phyloP scores from a whole-genome alignment of 2,113 vertebrate genomes.

The Colossoma macropomum region DNA sequence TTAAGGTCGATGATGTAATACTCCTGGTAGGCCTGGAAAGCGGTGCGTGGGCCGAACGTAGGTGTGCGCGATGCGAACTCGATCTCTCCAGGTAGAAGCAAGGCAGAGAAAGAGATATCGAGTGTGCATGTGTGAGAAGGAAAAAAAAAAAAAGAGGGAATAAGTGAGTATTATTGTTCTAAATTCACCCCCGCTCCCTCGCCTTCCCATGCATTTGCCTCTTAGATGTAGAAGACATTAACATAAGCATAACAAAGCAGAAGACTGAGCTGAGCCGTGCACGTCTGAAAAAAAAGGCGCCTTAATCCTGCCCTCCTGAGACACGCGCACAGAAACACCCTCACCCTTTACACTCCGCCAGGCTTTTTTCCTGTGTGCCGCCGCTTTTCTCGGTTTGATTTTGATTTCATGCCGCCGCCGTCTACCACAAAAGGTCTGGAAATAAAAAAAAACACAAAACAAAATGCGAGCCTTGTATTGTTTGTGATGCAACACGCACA shows the following conservation, averaged over 20 bases:
- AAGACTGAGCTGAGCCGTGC: slow-evolving; percentile 10
- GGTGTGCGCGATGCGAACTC: slow-evolving; percentile 44
- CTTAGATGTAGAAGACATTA: slow-evolving; percentile 31
- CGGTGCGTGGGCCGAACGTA: slow-evolving; percentile 37
- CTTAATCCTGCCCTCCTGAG: slow-evolving; percentile 15
- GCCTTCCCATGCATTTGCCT: slow-evolving; percentile 20
- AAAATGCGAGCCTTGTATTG: neutral
- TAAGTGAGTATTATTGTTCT: slow-evolving; percentile 15
- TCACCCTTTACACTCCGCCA: slow-evolving; percentile 8
- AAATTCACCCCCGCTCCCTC: neutral
- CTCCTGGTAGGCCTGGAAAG: slow-evolving; percentile 28
- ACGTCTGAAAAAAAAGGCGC: neutral
- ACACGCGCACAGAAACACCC: neutral
- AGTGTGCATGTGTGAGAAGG: neutral
- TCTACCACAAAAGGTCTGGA: neutral
- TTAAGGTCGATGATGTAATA: slow-evolving; percentile 46
- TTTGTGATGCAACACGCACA: slow-evolving; percentile 10
- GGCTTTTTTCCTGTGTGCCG: neutral
- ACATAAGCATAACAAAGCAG: slow-evolving; percentile 47
- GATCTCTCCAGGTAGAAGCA: slow-evolving; percentile 45
- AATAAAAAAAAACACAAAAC: neutral
- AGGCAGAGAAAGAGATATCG: neutral
- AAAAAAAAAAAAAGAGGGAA: neutral
- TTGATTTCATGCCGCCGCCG: neutral
- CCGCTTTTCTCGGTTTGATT: neutral